Evolutionary conservation across 2,888 invertebrate species (phyloP).

Genomic region (Lumbricus terrestris): DNA sequence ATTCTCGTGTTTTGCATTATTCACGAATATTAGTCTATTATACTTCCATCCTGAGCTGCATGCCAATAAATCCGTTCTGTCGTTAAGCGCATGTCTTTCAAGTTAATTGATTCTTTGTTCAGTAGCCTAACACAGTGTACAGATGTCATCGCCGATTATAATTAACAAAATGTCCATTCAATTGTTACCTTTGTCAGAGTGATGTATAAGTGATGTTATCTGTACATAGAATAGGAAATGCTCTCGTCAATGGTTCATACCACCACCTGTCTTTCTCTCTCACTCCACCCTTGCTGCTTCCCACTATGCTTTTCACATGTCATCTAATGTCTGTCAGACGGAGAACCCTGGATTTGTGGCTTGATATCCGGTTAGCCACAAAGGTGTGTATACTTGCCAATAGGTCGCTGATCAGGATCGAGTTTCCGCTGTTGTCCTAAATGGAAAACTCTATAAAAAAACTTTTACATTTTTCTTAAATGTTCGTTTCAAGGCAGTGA

Average conservation of each 20-base stretch:
- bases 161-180: neutral
- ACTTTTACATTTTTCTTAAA: neutral
- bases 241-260: neutral
- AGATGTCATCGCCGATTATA: neutral
- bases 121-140: neutral
- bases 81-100: neutral
- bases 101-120: neutral
- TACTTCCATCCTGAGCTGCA: neutral
- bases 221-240: neutral
- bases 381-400: neutral
- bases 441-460: neutral
- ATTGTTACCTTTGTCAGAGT: neutral
- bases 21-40: too few relatives aligned
- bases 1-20: too few relatives aligned
- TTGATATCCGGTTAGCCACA: neutral
- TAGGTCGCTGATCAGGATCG: neutral
- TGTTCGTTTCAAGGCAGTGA: conserved; percentile 3
- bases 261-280: neutral
- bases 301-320: neutral
- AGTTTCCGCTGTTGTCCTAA: neutral
- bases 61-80: neutral
- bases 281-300: neutral
- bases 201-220: neutral
- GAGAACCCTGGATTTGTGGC: neutral
- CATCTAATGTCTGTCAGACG: neutral